Base-by-base conservation (phyloP, 2,888 invertebrate genomes). In the Phrixothrix hirtus region DNA sequence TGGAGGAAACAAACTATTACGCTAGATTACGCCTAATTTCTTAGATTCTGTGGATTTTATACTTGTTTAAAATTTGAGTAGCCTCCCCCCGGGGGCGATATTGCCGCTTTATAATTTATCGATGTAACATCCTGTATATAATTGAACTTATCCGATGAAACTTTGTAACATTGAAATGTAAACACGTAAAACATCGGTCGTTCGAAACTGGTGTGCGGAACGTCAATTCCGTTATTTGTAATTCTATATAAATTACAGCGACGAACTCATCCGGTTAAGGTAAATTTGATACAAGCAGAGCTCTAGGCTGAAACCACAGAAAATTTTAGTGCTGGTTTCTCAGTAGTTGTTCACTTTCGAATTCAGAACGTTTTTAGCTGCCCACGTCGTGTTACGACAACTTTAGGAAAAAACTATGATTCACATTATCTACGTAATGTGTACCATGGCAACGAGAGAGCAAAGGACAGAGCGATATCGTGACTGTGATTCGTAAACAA, bases 231-330 rank as follows among this genome's bases (percentile, higher is more conserved):
- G 39, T 39, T 39, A 37, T 37, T 30, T 16, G 39, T 17, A 41
- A 47, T 47, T 47, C 39, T 16, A 17, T 21, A 21, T 12, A 39
- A 47, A 32, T 38, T 46, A 26, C 14, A 32, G 39, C 39, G 38
- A 38, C 47, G 25, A 47, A 39, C 38, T 32, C 38, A 47, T 32
- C 45, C 37, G 45, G 43, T 37, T 44, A 44, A 43, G 26, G 30
- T 21, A 36, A 44, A 44, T 44, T 44, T 36, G 36, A 44, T 44
- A 44, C 44, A 29, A 14, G 29, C 44, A 7, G 16, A 35, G 44
- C 44, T 37, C 39, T 41, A 27, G 25, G 26, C 45, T 39, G 47
- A 38, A 46, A 46, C 46, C 38, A 39, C 38, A 38, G 21, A 38
- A 32, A 38, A 39, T 38, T 38, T 32, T 26, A 32, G 38, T 16